Evolutionary conservation across 2,113 vertebrate genomes (phyloP).

Genomic region (Caretta caretta): DNA sequence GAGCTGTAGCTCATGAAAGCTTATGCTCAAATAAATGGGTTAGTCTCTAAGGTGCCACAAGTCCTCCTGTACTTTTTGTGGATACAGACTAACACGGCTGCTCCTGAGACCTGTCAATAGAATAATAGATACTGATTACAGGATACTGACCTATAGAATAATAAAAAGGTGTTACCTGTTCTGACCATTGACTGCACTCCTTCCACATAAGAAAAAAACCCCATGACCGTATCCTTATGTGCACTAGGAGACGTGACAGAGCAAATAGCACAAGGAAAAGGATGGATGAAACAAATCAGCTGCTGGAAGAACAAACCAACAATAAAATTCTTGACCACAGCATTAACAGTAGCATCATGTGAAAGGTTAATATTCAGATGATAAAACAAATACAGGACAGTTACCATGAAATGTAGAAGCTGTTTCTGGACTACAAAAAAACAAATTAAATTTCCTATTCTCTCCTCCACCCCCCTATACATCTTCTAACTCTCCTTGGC

Average conservation of each 20-base stretch:
- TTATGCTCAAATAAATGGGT: too few species aligned
- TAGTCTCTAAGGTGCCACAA: too few species aligned
- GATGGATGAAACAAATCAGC: rapidly evolving
- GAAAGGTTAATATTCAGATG: background rate
- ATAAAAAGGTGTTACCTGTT: background rate
- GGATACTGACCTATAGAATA: background rate
- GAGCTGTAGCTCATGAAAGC: too few species aligned
- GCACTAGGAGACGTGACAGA: rapidly evolving
- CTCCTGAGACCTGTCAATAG: too few species aligned
- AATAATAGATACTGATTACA: too few species aligned
- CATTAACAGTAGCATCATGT: rapidly evolving
- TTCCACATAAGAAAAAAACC: background rate
- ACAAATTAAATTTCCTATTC: background rate
- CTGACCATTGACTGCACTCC: background rate
- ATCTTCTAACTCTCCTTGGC: background rate
- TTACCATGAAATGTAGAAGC: rapidly evolving
- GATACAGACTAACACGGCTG: too few species aligned
- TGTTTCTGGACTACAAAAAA: background rate
- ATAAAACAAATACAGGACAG: rapidly evolving
- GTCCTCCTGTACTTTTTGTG: too few species aligned
- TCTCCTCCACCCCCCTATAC: background rate
- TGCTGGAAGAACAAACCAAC: too few species aligned
- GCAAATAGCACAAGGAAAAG: background rate
- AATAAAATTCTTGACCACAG: background rate
- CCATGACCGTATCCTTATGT: background rate